Evolutionary conservation across 2,797 vertebrate genomes (phyloP).

Genomic region (Neostethus bicornis): DNA sequence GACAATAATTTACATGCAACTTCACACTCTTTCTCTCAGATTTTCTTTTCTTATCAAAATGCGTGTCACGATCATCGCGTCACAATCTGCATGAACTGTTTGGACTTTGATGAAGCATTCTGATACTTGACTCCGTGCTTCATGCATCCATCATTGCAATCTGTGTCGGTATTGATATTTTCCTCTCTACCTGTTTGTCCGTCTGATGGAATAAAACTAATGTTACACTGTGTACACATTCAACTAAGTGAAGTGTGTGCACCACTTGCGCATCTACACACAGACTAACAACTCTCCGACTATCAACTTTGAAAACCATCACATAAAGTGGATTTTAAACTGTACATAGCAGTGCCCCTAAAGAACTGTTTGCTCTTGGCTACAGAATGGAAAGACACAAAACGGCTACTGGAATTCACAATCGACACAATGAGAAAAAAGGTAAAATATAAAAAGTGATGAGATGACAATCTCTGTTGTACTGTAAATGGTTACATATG

Average conservation of each 20-base stretch:
- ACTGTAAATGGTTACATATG: slow-evolving; percentile 78
- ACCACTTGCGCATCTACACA: slow-evolving; percentile 48
- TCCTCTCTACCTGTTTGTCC: slow-evolving; percentile 63
- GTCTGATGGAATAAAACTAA: slow-evolving; percentile 60
- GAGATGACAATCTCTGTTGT: slow-evolving; percentile 83
- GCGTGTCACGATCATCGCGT: slow-evolving; percentile 47
- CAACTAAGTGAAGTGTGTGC: slow-evolving; percentile 56
- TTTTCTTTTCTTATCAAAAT: slow-evolving; percentile 36
- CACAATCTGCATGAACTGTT: slow-evolving; percentile 76
- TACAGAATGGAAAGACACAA: slow-evolving; percentile 45
- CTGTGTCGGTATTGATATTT: slow-evolving; percentile 64
- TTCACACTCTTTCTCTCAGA: slow-evolving; percentile 12
- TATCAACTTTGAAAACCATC: slow-evolving; percentile 56
- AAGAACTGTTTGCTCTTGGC: slow-evolving; percentile 36
- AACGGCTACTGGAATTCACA: slow-evolving; percentile 37
- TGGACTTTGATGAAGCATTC: slow-evolving; percentile 62
- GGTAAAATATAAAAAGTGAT: slow-evolving; percentile 58
- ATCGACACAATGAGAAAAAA: slow-evolving; percentile 50
- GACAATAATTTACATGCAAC: slow-evolving; percentile 13
- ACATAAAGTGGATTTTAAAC: slow-evolving; percentile 54
- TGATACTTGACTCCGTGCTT: slow-evolving; percentile 61
- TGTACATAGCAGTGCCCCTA: slow-evolving; percentile 74
- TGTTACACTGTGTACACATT: slow-evolving; percentile 64
- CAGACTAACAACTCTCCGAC: too few species aligned
- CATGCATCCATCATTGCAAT: slow-evolving; percentile 62